These are phyloP conservation scores for Alaudala cheleensis DNA, from an alignment of 2,113 vertebrate genomes.

Conservation along the genomic window DNA sequence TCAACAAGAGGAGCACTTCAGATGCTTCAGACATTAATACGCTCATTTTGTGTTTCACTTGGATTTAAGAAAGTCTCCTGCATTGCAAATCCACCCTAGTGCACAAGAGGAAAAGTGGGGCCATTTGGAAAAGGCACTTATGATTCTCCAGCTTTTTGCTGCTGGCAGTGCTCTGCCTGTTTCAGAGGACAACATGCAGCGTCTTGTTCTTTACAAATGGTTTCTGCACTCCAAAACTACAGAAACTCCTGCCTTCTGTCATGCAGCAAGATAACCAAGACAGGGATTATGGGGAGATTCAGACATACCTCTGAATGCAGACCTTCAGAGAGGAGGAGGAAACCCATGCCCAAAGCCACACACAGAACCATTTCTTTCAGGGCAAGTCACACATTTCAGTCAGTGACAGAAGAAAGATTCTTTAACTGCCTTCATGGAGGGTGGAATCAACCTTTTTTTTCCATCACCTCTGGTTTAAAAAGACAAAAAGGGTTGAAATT, in stretches of 20 bases:
- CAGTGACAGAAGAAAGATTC: neutral
- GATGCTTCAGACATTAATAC: neutral
- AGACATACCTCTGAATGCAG: neutral
- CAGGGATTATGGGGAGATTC: neutral
- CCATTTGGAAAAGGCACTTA: neutral
- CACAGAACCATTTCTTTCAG: neutral
- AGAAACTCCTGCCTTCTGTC: neutral
- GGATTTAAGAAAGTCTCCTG: neutral
- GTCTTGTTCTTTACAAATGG: neutral
- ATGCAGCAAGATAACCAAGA: neutral
- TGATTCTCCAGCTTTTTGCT: neutral
- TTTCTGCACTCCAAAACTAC: neutral
- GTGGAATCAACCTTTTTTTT: neutral
- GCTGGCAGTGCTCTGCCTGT: neutral
- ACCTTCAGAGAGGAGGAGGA: neutral
- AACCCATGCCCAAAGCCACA: neutral
- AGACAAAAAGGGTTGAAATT: neutral
- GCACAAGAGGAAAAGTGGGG: neutral
- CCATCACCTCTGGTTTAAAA: neutral
- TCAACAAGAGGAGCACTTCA: neutral
- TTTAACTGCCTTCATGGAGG: neutral
- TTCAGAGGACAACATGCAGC: accelerated
- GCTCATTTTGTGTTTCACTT: neutral
- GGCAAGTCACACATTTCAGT: accelerated
- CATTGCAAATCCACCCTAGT: neutral